Conservation (phyloP, 2,113 vertebrate species). For the Diadophis punctatus region DNA sequence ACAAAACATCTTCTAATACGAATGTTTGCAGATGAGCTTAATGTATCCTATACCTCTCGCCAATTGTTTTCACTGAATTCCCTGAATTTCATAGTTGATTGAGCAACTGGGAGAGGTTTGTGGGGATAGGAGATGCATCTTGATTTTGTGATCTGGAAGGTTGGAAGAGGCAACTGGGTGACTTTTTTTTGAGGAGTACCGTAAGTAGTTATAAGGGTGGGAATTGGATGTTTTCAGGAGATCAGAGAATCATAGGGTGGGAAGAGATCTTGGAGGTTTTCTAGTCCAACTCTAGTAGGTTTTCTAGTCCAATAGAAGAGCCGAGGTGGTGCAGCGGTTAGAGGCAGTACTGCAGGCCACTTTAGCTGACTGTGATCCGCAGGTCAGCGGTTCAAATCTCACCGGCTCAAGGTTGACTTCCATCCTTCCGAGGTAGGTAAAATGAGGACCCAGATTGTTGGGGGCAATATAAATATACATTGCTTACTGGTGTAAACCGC, state of each 20-base stretch:
- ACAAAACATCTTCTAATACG: not conserved
- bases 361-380: too few relatives aligned
- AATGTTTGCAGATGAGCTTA: not conserved
- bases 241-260: not conserved
- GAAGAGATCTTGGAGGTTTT: not conserved
- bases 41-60: not conserved
- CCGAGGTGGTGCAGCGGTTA: too few relatives aligned
- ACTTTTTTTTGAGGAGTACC: not conserved
- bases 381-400: too few relatives aligned
- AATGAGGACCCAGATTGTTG: too few relatives aligned
- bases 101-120: not conserved
- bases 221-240: not conserved
- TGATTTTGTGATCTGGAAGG: not conserved
- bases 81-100: not conserved
- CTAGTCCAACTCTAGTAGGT: not conserved
- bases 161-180: not conserved
- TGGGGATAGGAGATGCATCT: not conserved
- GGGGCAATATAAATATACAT: too few relatives aligned
- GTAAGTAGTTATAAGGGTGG: not conserved
- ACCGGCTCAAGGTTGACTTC: too few relatives aligned
- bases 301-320: too few relatives aligned
- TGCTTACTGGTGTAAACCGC: too few relatives aligned
- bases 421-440: too few relatives aligned
- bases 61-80: not conserved
- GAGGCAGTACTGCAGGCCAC: too few relatives aligned